Evolutionary conservation across 2,888 invertebrate genomes (phyloP).

Genomic region (Cyclophora albipunctata): DNA sequence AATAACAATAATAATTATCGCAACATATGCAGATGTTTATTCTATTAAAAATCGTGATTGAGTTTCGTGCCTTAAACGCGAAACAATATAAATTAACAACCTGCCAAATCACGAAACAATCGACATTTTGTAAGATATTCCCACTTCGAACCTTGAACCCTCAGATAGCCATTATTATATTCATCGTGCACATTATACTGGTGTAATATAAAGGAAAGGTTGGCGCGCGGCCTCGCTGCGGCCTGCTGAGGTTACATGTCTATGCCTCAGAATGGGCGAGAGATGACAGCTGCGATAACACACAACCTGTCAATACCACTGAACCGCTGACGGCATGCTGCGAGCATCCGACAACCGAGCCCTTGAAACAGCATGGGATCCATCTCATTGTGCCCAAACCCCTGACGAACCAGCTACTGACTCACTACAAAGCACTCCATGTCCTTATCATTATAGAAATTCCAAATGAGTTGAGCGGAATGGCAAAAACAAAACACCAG

Average conservation of each 20-base stretch:
- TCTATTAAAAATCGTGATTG: constrained; percentile 16
- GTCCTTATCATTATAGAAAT: not conserved
- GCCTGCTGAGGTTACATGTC: constrained; percentile 52
- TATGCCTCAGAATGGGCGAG: constrained; percentile 52
- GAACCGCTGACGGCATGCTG: constrained; percentile 11
- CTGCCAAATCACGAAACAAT: constrained; percentile 32
- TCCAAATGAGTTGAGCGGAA: no score
- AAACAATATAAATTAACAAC: constrained; percentile 16
- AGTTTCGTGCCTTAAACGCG: constrained; percentile 11
- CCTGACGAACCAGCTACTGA: not conserved
- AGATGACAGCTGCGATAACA: constrained; percentile 61
- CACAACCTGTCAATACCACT: constrained; percentile 23
- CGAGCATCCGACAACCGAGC: constrained; percentile 15
- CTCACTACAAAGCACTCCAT: not conserved
- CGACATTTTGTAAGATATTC: constrained; percentile 28
- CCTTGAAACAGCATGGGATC: constrained; percentile 11
- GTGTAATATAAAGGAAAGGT: constrained; percentile 41
- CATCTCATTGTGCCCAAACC: constrained; percentile 8
- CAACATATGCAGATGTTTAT: constrained; percentile 5
- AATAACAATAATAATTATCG: not conserved
- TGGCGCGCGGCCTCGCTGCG: constrained; percentile 43
- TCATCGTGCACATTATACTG: constrained; percentile 24
- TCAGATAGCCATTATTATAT: constrained; percentile 34
- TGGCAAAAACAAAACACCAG: constrained; percentile 8
- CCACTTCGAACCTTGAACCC: constrained; percentile 37